Percentiles rank a stretch among this genome's conserved stretches.
Conservation (phyloP, 2,797 vertebrate species). For the Hoplostethus mediterraneus region DNA sequence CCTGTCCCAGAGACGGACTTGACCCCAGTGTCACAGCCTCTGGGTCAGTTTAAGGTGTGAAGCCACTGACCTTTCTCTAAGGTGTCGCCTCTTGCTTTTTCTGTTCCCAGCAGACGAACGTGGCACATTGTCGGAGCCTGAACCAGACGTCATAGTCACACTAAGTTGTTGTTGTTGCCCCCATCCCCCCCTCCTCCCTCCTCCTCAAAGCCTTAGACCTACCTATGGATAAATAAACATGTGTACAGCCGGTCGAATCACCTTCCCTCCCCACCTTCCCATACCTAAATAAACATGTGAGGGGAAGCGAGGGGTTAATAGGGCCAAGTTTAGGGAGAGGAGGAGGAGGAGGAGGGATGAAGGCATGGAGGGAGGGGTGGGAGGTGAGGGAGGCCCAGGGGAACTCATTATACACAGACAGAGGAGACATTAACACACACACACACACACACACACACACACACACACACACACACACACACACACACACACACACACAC, state of each 20-base stretch:
- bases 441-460: slow-evolving; percentile 30
- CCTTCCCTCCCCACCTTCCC: slow-evolving; percentile 23
- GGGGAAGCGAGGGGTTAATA: slow-evolving; percentile 73
- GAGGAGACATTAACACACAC: slow-evolving; percentile 66
- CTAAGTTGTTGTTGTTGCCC: slow-evolving; percentile 22
- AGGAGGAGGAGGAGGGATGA: slow-evolving; percentile 41
- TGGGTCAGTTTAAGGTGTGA: slow-evolving; percentile 64
- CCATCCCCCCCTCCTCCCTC: slow-evolving; percentile 16
- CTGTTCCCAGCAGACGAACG: slow-evolving; percentile 31
- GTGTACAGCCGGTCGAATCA: slow-evolving; percentile 57
- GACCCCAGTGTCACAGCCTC: slow-evolving; percentile 39
- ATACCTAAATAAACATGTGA: slow-evolving; percentile 74
- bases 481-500: slow-evolving; percentile 38
- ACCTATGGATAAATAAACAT: slow-evolving; percentile 72
- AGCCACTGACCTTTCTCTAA: slow-evolving; percentile 62
- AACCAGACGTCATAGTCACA: slow-evolving; percentile 27
- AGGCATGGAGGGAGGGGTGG: slow-evolving; percentile 52
- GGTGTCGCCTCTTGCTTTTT: slow-evolving; percentile 34
- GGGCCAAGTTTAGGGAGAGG: slow-evolving; percentile 76
- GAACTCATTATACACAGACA: slow-evolving; percentile 79
- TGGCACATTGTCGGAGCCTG: neutral
- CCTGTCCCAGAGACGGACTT: slow-evolving; percentile 20
- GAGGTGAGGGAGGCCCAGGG: slow-evolving; percentile 68
- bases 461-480: slow-evolving; percentile 57
- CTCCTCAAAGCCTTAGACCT: slow-evolving; percentile 30